Evolutionary conservation across 2,888 invertebrate species (phyloP).

Genomic region (Eupeodes luniger): DNA sequence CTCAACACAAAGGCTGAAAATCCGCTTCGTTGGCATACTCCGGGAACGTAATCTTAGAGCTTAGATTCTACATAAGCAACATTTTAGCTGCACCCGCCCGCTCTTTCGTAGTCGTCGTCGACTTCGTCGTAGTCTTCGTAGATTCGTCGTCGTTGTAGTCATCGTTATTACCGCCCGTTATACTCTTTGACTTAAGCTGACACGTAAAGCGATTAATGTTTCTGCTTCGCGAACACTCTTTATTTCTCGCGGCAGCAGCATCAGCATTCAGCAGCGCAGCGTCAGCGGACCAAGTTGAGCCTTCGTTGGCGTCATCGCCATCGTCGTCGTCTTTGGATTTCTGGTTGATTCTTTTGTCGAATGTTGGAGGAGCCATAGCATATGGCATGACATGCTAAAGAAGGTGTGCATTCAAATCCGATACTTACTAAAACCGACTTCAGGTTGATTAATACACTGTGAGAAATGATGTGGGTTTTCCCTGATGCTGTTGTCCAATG

Average conservation of each 20-base stretch:
- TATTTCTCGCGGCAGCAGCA: constrained; percentile 21
- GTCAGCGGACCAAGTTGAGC: constrained; percentile 45
- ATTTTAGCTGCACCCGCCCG: constrained; percentile 1
- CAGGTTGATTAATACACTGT: neutral
- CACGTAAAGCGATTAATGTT: constrained; percentile 73
- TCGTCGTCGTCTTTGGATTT: constrained; percentile 15
- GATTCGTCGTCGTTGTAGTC: neutral
- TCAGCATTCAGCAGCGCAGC: neutral
- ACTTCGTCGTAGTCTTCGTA: neutral
- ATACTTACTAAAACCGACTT: neutral
- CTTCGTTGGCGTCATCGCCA: constrained; percentile 8
- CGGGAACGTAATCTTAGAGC: constrained; percentile 60
- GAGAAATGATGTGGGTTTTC: neutral
- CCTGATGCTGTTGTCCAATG: no score
- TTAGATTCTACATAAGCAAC: constrained; percentile 44
- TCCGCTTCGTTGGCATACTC: constrained; percentile 57
- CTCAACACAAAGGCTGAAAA: constrained; percentile 69
- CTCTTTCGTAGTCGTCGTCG: neutral
- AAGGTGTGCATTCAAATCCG: constrained; percentile 26
- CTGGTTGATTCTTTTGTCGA: constrained; percentile 29
- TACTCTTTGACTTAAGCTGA: constrained; percentile 73
- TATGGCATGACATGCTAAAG: constrained; percentile 47
- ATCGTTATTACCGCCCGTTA: constrained; percentile 40
- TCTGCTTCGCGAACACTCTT: constrained; percentile 61
- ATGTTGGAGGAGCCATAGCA: constrained; percentile 29